Conservation (phyloP, 1,140 invertebrate species). For the Agrypnia vestita region DNA sequence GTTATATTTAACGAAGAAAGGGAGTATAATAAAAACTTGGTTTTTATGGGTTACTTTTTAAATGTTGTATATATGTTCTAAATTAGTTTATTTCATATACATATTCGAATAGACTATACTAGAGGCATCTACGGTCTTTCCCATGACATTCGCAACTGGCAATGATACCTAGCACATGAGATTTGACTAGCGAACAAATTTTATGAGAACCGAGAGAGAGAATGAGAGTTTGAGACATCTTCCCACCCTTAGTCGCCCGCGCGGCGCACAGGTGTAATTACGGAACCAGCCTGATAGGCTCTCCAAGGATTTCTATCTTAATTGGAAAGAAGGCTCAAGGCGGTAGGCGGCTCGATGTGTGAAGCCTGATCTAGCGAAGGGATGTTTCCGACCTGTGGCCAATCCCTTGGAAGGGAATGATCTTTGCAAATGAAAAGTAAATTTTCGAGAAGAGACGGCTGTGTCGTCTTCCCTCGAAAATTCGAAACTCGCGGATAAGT, state of each 20-base stretch:
- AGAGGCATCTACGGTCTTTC: too few species aligned
- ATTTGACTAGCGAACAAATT: too few species aligned
- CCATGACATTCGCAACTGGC: too few species aligned
- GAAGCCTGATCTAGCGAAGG: slow-evolving; percentile 2
- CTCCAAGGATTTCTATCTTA: slow-evolving; percentile 50
- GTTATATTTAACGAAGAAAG: too few species aligned
- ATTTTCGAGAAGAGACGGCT: not conserved
- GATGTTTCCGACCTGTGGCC: not conserved
- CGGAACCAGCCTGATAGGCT: slow-evolving; percentile 27
- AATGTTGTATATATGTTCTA: too few species aligned
- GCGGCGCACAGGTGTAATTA: slow-evolving; percentile 42
- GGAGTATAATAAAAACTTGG: too few species aligned
- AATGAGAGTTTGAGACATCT: not conserved
- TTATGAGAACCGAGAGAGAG: not conserved
- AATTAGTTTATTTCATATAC: too few species aligned
- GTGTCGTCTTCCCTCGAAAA: too few species aligned
- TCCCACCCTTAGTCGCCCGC: slow-evolving; percentile 8
- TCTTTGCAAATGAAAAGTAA: slow-evolving; percentile 11
- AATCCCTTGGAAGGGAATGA: slow-evolving; percentile 7
- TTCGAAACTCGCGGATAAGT: too few species aligned
- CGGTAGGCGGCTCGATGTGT: not conserved
- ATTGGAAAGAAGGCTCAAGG: slow-evolving; percentile 48
- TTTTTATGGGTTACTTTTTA: too few species aligned
- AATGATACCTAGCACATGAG: too few species aligned
- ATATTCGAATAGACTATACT: too few species aligned